These are phyloP conservation scores for Limosa lapponica DNA, from an alignment of 2,797 vertebrate species.

Conservation along the genomic window DNA sequence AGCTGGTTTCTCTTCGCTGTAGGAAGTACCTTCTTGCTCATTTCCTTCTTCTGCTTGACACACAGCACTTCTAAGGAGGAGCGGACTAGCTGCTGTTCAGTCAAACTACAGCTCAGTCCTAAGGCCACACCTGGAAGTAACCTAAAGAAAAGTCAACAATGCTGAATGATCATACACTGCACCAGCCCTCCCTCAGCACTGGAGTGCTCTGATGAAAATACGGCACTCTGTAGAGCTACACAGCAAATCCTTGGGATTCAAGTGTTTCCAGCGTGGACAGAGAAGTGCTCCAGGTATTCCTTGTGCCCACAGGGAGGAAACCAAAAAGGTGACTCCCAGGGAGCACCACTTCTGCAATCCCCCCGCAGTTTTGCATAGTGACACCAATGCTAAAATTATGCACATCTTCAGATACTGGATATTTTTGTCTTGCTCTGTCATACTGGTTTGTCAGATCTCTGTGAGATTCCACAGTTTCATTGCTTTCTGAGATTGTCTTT, in stretches of 20 bases:
- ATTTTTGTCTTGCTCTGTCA: background rate
- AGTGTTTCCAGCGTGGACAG: background rate
- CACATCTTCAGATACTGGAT: background rate
- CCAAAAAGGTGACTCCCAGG: background rate
- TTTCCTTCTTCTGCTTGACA: background rate
- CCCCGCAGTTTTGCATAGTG: background rate
- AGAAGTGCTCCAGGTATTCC: background rate
- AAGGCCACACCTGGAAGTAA: background rate
- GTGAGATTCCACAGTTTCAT: background rate
- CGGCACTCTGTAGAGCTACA: rapidly evolving
- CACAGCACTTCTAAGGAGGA: rapidly evolving
- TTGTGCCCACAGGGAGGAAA: background rate
- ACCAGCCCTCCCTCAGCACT: background rate
- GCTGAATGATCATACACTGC: background rate
- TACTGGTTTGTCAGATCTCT: background rate
- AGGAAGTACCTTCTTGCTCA: background rate
- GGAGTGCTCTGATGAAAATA: background rate
- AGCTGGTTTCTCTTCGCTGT: background rate
- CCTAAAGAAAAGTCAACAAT: background rate
- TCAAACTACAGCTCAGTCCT: background rate
- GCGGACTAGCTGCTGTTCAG: background rate
- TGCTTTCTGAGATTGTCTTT: background rate
- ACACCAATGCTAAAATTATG: background rate
- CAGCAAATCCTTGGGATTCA: background rate
- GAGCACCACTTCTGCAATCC: background rate